Evolutionary conservation across 2,113 vertebrate genomes (phyloP), one percentile per base, ranked within the genome.

Genomic region (Anas platyrhynchos): DNA sequence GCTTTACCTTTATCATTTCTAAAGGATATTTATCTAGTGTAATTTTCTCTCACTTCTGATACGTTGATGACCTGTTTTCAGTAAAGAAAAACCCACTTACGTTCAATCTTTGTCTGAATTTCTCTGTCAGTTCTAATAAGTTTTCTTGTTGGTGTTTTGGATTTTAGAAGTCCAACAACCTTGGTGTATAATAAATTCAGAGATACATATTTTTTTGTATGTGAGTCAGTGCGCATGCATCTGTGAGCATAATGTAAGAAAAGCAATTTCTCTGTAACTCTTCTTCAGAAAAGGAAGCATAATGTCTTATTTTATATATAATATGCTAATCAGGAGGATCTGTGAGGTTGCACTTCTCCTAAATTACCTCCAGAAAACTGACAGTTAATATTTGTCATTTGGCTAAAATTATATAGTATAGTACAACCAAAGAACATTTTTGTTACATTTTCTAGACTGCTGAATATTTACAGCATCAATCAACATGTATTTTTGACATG

Each of bases 381-480:
- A 31, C 11, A 86, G 88, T 89, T 93, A 80, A 66, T 92, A 80
- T 88, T 89, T 97, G 56, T 88, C 61, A 72, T 76, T 74, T 69
- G 88, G 55, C 59, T 81, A 92, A 96, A 97, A 91, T 96, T 69
- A 92, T 38, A 74, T 65, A 80, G 46, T 87, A 79, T 54, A 75
- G 3, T 46, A 29, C 36, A 95, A 95, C 9, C 29, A 16, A 94
- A 73, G 17, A 86, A 21, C 2, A 77, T 91, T 94, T 96, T 96
- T 83, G n/a, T 91, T 94, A 71, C 71, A 80, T 89, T 93, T 96
- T 97, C 76, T 8, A 3, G 91, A 93, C 92, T 88, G 68, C 91
- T 96, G 87, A 93, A 88, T 97, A 91, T 97, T 96, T 97, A 91
- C 94, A 94, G 55, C 86, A 93, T 95, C 83, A 97, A 96, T 95